Evolutionary conservation across 2,113 vertebrate genomes (phyloP), one percentile per base, ranked within the genome.

Genomic region (Hymenochirus boettgeri): DNA sequence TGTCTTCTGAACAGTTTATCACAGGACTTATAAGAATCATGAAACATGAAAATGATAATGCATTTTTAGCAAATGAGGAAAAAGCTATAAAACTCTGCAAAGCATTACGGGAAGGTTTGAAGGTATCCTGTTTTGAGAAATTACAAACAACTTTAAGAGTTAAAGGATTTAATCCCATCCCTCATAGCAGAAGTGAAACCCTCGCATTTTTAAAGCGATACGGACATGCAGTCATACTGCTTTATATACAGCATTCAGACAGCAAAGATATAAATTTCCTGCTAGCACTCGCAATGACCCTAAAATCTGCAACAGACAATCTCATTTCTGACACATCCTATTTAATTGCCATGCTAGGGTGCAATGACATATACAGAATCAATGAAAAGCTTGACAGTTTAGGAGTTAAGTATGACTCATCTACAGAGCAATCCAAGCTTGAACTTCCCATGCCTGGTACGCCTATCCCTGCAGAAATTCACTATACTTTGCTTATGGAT

Each of bases 311-410:
- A 27, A 98, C 96, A 46, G 97, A 99, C 82, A 99, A 99, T 79
- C 81, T 99, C 72, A 99, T 99, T 82, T 99, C 95, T 31, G 97
- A 99, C 82, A 98, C 97, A n/a, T 99, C 97, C 0, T 99, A 99
- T 81, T 87, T 99, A 70, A 99, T 99, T 77, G 97, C 97, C 45
- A 99, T 99, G 96, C 77, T 99, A 57, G 97, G 97, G 19, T 99
- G 97, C 76, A 99, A 97, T 31, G 97, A 99, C 72, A 99, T 99
- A 75, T 99, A 99, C 71, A 90, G 95, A 57, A 98, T 99, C 65
- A 93, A 92, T 57, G 96, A 99, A 75, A 98, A 98, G 64, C 87
- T 99, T 52, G 96, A 99, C 79, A 99, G 93, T 72, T 88, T 99
- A 70, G 96, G 97, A 39, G 96, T 99, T n/a, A 99, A 99, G 65